Percentiles rank a stretch among this genome's conserved stretches.
Conservation (phyloP, 2,888 invertebrate genomes). For the Acanthosepion pharaonis region DNA sequence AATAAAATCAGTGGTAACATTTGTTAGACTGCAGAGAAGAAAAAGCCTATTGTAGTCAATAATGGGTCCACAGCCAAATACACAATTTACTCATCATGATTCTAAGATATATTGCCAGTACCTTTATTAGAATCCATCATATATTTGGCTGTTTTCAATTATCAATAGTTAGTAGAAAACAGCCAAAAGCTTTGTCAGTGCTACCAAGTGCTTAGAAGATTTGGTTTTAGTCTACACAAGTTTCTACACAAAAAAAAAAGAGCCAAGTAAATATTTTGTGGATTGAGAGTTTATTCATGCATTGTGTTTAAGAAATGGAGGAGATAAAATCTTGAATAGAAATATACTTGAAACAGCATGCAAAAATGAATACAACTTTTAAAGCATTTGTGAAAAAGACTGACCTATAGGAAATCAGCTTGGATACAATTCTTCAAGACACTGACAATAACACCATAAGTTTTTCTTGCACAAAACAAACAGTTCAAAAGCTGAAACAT, state of each 20-base stretch:
- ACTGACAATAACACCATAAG: background rate
- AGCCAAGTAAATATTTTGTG: background rate
- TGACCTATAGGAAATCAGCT: background rate
- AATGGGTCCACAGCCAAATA: slow-evolving; percentile 2
- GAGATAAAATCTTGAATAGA: background rate
- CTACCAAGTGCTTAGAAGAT: background rate
- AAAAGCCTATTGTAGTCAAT: background rate
- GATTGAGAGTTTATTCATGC: background rate
- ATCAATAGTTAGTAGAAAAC: background rate
- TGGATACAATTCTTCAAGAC: background rate
- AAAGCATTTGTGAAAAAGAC: no score
- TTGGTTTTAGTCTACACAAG: background rate
- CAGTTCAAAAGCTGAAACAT: no score
- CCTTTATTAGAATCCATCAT: background rate
- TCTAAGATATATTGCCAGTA: background rate
- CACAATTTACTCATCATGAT: background rate
- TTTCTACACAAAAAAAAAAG: background rate
- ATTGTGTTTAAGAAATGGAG: no score
- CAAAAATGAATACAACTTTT: no score
- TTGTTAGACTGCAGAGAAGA: background rate
- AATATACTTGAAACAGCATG: background rate
- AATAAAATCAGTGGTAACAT: background rate
- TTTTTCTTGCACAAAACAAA: background rate
- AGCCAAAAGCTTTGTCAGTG: background rate
- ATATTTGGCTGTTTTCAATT: background rate